These are phyloP conservation scores for Leucosticte australis DNA, from an alignment of 2,113 vertebrate genomes.

Conservation along the genomic window DNA sequence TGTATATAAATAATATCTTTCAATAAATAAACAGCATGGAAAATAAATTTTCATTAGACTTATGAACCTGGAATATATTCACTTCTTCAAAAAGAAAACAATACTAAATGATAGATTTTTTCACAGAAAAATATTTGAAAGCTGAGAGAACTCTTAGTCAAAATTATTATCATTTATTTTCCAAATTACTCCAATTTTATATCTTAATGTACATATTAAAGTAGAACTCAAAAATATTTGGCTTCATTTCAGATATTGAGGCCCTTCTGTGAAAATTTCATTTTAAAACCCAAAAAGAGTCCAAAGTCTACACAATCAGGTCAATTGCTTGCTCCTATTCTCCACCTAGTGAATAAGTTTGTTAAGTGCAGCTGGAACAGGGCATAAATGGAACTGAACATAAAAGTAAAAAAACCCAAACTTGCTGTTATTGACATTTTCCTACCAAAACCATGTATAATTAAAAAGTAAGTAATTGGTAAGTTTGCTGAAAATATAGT, in stretches of 20 bases:
- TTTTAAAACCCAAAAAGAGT: neutral
- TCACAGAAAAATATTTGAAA: neutral
- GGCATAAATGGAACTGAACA: neutral
- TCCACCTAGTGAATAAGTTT: neutral
- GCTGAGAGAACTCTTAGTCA: neutral
- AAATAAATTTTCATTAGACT: neutral
- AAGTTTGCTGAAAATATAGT: slow-evolving; percentile 1
- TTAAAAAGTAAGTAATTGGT: slow-evolving; percentile 2
- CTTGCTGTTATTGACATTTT: neutral
- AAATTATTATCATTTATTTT: neutral
- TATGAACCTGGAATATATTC: neutral
- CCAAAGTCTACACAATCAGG: neutral
- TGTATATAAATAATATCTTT: neutral
- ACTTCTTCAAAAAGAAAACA: neutral
- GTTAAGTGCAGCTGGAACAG: neutral
- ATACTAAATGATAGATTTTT: neutral
- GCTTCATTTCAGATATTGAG: neutral
- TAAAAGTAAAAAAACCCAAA: neutral
- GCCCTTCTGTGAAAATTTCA: neutral
- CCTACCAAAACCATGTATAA: neutral
- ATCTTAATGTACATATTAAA: neutral
- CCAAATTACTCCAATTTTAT: neutral
- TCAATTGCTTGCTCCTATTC: neutral
- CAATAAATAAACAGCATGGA: neutral
- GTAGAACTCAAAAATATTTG: neutral